Evolutionary conservation across 2,797 vertebrate species (phyloP), one percentile per base, ranked within the genome.

Genomic region (Tapera naevia): DNA sequence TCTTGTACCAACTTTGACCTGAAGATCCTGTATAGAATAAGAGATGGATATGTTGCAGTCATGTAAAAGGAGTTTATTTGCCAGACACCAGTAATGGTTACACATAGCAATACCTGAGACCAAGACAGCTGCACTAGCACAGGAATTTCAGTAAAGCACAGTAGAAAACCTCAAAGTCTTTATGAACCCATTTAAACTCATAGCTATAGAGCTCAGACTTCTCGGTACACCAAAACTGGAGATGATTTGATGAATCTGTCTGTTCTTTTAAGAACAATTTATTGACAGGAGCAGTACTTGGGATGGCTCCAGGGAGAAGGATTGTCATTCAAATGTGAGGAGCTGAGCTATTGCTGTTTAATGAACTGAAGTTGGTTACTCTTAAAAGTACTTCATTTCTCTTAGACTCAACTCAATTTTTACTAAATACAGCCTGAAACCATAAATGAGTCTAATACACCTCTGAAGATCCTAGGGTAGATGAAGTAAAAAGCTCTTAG

Each of bases 401-500:
- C 33, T 56, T 64, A 92, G 67, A 43, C 67, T 95, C 72, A 80
- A 79, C 66, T 91, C 50, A 56, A 81, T 94, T 93, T n/a, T 93
- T 67, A 69, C 64, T 94, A 85, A 93, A 76, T 64, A 58, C 35
- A 85, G 28, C 51, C 84, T 56, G 30, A 78, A 92, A 74, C 61
- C 17, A 12, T 83, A 89, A 86, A 41, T 48, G 17, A 78, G 37
- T 80, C 45, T 87, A 83, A 86, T 41, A 45, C 30, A 69, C 56
- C 70, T 32, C 32, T 89, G 75, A 79, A 56, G 51, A 75, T 86
- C 48, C 81, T 79, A 62, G 54, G 13, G 32, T 28, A 79, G 82
- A 88, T 92, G 69, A 89, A 88, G 66, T 57, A 67, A 89, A 82
- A 89, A 86, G 58, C 62, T 80, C 27, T 78, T 79, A 89, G 79